Percentiles rank a stretch among this genome's conserved stretches.
Conservation (phyloP, 2,113 vertebrate species). For the Tachycineta bicolor region DNA sequence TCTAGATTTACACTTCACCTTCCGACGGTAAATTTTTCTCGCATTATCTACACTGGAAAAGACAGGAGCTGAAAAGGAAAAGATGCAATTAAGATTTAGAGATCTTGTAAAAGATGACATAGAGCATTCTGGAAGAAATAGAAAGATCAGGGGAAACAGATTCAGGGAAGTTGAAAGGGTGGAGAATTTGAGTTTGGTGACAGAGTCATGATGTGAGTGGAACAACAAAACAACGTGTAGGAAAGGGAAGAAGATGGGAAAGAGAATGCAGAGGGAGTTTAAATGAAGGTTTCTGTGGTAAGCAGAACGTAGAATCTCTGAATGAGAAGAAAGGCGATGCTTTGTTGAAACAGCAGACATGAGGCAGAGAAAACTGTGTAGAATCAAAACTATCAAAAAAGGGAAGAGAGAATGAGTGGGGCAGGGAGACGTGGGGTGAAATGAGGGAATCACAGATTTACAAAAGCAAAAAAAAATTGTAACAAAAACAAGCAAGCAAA, state of each 20-base stretch:
- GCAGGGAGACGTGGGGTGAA: accelerated
- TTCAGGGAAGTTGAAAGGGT: background rate
- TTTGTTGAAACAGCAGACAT: background rate
- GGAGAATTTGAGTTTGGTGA: background rate
- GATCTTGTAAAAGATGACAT: background rate
- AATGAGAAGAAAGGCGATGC: background rate
- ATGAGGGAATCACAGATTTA: background rate
- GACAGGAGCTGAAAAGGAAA: background rate
- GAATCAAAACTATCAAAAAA: background rate
- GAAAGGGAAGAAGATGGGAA: background rate
- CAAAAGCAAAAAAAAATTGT: background rate
- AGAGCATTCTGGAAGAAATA: background rate
- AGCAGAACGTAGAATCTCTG: background rate
- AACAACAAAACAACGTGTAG: background rate
- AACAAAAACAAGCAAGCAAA: background rate
- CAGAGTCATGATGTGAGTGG: background rate
- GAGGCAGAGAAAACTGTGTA: background rate
- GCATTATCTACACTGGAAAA: background rate
- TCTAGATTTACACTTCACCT: background rate
- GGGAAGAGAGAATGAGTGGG: background rate
- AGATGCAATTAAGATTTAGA: background rate
- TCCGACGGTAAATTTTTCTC: background rate
- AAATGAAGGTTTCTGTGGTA: background rate
- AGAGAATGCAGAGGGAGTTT: background rate
- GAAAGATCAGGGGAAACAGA: background rate